A percentile compares a stretch with the other conserved stretches of the same genome.
Conservation (phyloP, 2,113 vertebrate species). For the Bettongia penicillata region DNA sequence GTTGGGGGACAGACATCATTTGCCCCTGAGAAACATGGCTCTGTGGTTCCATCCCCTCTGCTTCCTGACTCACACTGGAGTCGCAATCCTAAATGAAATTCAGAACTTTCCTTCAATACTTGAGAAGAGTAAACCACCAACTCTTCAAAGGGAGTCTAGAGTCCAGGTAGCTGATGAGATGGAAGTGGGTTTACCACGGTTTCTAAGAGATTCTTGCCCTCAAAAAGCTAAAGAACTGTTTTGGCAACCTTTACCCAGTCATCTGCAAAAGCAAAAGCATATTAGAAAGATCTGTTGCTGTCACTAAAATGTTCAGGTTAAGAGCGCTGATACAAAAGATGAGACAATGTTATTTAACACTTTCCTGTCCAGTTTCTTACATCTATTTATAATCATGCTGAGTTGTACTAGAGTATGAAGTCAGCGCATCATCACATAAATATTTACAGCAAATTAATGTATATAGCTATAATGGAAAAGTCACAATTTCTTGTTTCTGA, state of each 20-base stretch:
- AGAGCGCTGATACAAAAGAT: not conserved
- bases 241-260: not conserved
- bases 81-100: not conserved
- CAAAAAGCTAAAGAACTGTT: not conserved
- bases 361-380: not conserved
- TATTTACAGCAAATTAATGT: not conserved
- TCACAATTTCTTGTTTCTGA: not conserved
- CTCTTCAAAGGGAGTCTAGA: not conserved
- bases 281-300: not conserved
- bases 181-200: not conserved
- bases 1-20: not conserved
- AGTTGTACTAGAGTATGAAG: not conserved
- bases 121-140: not conserved
- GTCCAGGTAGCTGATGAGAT: not conserved
- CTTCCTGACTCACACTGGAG: not conserved
- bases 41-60: not conserved
- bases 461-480: not conserved
- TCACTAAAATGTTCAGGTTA: conserved; percentile 42
- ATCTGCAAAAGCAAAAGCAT: not conserved
- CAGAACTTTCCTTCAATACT: not conserved
- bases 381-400: not conserved
- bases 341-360: not conserved
- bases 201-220: not conserved
- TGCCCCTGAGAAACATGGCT: not conserved
- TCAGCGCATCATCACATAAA: not conserved